Conservation (phyloP, 2,113 vertebrate genomes). For the Protobothrops flavoviridis region DNA sequence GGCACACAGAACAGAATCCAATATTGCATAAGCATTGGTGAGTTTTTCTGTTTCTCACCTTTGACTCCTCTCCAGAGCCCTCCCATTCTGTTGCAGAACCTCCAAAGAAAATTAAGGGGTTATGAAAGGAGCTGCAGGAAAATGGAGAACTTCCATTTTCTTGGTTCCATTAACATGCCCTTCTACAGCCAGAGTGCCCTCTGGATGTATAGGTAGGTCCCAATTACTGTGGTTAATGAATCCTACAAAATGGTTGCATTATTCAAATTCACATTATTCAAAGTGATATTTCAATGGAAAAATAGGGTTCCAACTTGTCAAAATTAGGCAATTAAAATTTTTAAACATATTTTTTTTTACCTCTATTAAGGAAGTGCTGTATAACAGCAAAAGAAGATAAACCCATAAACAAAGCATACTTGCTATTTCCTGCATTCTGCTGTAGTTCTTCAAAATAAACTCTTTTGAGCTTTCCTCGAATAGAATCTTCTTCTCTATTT, state of each 20-base stretch:
- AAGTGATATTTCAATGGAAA: neutral
- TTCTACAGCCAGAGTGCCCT: neutral
- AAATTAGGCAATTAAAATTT: neutral
- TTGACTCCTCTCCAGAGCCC: neutral
- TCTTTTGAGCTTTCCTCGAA: neutral
- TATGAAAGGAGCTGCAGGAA: neutral
- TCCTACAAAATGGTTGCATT: neutral
- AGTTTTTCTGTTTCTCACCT: neutral
- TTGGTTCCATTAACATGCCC: neutral
- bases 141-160: neutral
- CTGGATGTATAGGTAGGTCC: neutral
- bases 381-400: neutral
- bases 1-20: neutral
- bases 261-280: neutral
- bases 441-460: neutral
- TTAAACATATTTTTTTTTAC: neutral
- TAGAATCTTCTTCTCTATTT: neutral
- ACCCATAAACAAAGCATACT: neutral
- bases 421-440: neutral
- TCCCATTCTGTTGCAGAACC: neutral
- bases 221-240: neutral
- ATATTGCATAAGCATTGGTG: neutral
- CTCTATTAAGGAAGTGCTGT: neutral
- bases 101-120: neutral
- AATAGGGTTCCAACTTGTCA: neutral